phyloP scores from a whole-genome alignment of 2,888 invertebrate species.

The Cremastobaeus sp. region DNA sequence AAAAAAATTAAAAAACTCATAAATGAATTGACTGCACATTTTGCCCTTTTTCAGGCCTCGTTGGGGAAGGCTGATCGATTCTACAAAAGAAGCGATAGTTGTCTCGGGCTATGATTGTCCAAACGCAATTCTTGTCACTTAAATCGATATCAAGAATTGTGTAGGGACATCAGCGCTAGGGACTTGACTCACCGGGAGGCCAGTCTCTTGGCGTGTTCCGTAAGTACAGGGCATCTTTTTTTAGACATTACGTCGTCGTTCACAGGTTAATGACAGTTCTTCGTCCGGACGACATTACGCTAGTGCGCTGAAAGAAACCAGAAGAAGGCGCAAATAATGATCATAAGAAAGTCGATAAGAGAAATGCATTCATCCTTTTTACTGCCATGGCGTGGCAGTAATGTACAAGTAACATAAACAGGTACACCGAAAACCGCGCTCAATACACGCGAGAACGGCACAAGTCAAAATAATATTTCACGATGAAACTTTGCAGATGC shows the following conservation, averaged over 20 bases:
- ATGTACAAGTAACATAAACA: constrained; percentile 52
- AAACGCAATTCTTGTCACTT: constrained; percentile 78
- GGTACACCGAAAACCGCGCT: constrained; percentile 40
- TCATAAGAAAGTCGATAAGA: constrained; percentile 54
- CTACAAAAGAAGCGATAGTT: constrained; percentile 54
- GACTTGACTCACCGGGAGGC: constrained; percentile 68
- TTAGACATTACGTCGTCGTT: constrained; percentile 34
- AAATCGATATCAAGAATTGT: constrained; percentile 77
- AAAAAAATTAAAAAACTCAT: neutral
- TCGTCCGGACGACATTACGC: constrained; percentile 52
- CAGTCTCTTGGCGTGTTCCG: neutral
- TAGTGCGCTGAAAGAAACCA: constrained; percentile 56
- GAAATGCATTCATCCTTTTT: constrained; percentile 50
- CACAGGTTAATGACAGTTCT: constrained; percentile 32
- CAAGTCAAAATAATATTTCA: constrained; percentile 59
- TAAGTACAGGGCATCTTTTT: constrained; percentile 40
- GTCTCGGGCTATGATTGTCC: constrained; percentile 79
- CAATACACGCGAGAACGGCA: constrained; percentile 40
- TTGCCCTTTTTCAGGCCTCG: neutral
- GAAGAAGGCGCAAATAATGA: constrained; percentile 41
- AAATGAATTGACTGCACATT: neutral
- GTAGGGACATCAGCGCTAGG: constrained; percentile 79
- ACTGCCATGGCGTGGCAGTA: constrained; percentile 26
- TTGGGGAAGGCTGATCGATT: neutral
- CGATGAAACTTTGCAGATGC: constrained; percentile 56